Evolutionary conservation across 2,113 vertebrate genomes (phyloP), one percentile per base, ranked within the genome.

Genomic region (Xenopus borealis): DNA sequence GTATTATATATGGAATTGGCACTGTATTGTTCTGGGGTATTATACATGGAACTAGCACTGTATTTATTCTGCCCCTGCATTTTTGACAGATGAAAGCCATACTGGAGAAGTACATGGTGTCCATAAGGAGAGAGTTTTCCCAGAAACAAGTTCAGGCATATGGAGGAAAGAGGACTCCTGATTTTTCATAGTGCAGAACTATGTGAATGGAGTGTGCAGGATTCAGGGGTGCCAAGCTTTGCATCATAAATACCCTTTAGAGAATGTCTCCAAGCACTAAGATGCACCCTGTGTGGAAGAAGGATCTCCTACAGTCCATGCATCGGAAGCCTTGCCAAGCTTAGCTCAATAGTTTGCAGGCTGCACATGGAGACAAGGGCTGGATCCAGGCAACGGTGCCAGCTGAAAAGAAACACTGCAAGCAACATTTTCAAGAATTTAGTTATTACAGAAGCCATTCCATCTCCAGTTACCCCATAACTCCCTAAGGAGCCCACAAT

Each of bases 261-360:
- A 69, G 59, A 57, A 55, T 20, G 66, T 70, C 50, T 76, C 74
- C 74, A 76, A n/a, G 74, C 74, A 64, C 64, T 64, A n/a, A 66
- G 74, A 76, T 66, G 63, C 66, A 70, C 69, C 74, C 74, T 76
- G 74, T 66, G 13, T 45, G 50, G 66, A 64, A 57, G 47, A 76
- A 66, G 74, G 70, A 76, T 76, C 64, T 76, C 74, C 74, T 69
- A 64, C 30, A 59, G 57, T 55, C 66, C 27, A 58, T 47, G 59
- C 61, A 23, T 11, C n/a, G n/a, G n/a, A 23, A n/a, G 13, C n/a
- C 58, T 10, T 76, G 74, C 74, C 74, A 76, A 76, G 74, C 50
- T 76, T 59, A 76, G 66, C 74, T 76, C 74, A 76, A 10, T 18
- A 45, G 66, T 52, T 27, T 33, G n/a, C 47, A 58, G 46, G 45